These are phyloP conservation scores for Drosophila ironensis DNA, from an alignment of 1,140 invertebrate species.

Conservation along the genomic window DNA sequence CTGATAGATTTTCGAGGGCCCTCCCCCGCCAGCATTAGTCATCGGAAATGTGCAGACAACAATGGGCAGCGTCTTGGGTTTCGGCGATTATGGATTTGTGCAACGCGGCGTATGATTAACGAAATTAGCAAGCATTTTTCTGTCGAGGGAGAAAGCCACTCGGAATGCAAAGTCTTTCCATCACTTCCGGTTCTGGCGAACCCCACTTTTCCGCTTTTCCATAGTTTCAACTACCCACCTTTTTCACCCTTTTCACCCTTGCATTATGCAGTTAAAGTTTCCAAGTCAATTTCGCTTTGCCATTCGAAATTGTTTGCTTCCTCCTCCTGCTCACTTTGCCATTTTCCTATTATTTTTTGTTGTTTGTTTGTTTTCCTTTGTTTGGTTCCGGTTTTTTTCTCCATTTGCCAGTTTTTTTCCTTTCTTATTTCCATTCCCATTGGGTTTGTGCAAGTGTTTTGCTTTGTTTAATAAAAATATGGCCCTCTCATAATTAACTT, in stretches of 20 bases:
- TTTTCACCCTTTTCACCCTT: too few relatives aligned
- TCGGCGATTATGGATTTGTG: conserved; percentile 29
- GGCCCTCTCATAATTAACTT: conserved; percentile 25
- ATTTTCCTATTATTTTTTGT: background rate
- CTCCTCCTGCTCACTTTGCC: conserved; percentile 4
- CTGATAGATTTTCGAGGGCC: background rate
- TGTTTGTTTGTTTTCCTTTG: conserved; percentile 11
- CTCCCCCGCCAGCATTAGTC: too few relatives aligned
- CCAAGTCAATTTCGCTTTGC: conserved; percentile 27
- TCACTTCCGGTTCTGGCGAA: too few relatives aligned
- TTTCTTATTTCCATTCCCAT: conserved; percentile 19
- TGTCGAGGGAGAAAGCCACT: too few relatives aligned
- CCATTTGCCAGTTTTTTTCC: background rate
- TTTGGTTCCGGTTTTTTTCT: background rate
- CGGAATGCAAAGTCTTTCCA: too few relatives aligned
- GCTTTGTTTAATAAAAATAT: conserved; percentile 25
- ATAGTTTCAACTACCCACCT: too few relatives aligned
- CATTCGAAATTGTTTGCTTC: conserved; percentile 24
- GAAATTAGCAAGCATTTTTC: conserved; percentile 63
- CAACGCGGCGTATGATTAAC: conserved; percentile 74
- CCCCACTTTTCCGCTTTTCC: too few relatives aligned
- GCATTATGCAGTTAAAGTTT: conserved; percentile 30
- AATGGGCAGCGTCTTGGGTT: conserved; percentile 8
- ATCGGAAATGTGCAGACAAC: conserved; percentile 40
- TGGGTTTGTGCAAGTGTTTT: conserved; percentile 55